Evolutionary conservation across 2,888 invertebrate species (phyloP).

Genomic region (Trichogramma dendrolimi): DNA sequence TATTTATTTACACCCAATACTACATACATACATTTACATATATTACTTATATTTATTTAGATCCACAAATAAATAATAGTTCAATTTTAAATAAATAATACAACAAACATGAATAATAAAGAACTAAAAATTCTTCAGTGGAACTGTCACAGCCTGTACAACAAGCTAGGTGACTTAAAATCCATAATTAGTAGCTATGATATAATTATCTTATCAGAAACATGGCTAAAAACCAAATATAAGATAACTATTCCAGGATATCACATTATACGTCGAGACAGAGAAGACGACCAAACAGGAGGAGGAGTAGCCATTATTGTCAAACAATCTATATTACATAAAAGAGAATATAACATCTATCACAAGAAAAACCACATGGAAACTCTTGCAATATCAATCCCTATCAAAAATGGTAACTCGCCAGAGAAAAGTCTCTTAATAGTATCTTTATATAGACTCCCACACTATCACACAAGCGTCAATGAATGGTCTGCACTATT

Average conservation of each 20-base stretch:
- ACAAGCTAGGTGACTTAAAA: not conserved
- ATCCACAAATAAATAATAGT: too few relatives aligned
- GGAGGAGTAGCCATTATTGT: constrained; percentile 1
- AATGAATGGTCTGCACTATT: not conserved
- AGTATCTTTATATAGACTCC: not conserved
- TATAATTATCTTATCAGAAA: constrained; percentile 1
- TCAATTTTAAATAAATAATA: too few relatives aligned
- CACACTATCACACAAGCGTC: not conserved
- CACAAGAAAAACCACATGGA: not conserved
- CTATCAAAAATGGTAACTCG: not conserved
- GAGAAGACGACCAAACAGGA: not conserved
- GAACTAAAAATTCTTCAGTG: too few relatives aligned
- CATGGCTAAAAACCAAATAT: constrained; percentile 2
- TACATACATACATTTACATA: too few relatives aligned
- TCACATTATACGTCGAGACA: not conserved
- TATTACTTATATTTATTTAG: too few relatives aligned
- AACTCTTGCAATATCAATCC: constrained; percentile 5
- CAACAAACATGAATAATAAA: too few relatives aligned
- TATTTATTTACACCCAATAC: too few relatives aligned
- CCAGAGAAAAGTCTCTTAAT: not conserved
- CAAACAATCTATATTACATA: not conserved
- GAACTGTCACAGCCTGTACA: not conserved
- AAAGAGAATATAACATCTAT: not conserved
- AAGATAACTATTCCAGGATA: not conserved
- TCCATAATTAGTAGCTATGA: not conserved